A percentile compares a stretch with the other conserved stretches of the same genome.
These are phyloP conservation scores for Dipus sagitta DNA, from an alignment of 2,797 vertebrate genomes.

Conservation along the genomic window DNA sequence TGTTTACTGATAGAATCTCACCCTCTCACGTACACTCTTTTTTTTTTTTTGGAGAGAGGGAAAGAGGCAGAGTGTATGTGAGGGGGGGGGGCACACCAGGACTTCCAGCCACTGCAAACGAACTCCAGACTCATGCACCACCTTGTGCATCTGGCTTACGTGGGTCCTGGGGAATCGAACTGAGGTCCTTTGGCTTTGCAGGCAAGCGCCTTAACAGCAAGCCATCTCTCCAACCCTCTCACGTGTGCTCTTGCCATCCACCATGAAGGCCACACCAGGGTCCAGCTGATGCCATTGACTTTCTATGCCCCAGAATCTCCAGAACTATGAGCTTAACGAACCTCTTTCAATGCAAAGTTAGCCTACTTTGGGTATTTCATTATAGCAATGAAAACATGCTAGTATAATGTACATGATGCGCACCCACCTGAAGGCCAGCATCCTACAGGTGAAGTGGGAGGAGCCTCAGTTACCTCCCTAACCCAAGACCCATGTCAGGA, in stretches of 20 bases:
- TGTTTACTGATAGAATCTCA: not conserved
- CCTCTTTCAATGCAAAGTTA: not conserved
- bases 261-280: not conserved
- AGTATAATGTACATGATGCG: not conserved
- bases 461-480: not conserved
- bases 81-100: too few species aligned
- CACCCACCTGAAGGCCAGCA: not conserved
- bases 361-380: not conserved
- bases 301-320: not conserved
- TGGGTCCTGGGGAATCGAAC: too few species aligned
- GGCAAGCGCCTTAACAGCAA: too few species aligned
- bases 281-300: not conserved
- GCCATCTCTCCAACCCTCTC: too few species aligned
- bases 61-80: too few species aligned
- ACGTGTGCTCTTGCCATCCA: not conserved
- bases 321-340: not conserved
- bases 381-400: not conserved
- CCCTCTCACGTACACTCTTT: too few species aligned
- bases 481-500: not conserved
- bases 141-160: too few species aligned
- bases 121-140: too few species aligned
- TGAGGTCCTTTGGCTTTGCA: too few species aligned
- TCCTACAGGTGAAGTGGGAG: not conserved
- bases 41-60: too few species aligned
- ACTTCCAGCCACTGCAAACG: too few species aligned